phyloP scores from a whole-genome alignment of 2,113 vertebrate species.

The Okapia johnstoni region DNA sequence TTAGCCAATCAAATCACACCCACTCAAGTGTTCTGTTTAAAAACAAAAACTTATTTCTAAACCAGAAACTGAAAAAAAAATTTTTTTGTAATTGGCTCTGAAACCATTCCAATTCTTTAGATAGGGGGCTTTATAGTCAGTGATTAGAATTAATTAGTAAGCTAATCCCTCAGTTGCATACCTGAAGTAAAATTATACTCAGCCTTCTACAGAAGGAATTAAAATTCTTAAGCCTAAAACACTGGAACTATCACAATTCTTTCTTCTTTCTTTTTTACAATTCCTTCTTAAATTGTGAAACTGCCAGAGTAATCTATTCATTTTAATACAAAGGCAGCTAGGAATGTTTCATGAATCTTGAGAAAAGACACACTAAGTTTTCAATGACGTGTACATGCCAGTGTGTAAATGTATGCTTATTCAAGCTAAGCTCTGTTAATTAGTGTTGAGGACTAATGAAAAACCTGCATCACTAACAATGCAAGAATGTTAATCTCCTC shows the following conservation, averaged over 20 bases:
- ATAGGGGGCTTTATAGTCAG: not conserved
- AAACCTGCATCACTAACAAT: not conserved
- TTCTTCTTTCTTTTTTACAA: not conserved
- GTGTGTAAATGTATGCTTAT: not conserved
- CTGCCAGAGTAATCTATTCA: not conserved
- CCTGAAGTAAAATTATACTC: slow-evolving; percentile 35
- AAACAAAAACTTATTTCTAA: slow-evolving; percentile 30
- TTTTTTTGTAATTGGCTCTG: not conserved
- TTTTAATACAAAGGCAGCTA: slow-evolving; percentile 26
- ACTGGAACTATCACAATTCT: slow-evolving; percentile 11
- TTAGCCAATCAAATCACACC: slow-evolving; percentile 9
- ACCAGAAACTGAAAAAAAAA: slow-evolving; percentile 25
- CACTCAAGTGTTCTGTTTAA: slow-evolving; percentile 2
- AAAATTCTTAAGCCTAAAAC: slow-evolving; percentile 28
- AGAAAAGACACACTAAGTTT: slow-evolving; percentile 15
- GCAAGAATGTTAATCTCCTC: slow-evolving; percentile 18
- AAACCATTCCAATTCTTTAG: slow-evolving; percentile 4
- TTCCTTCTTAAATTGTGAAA: slow-evolving; percentile 33
- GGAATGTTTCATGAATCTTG: not conserved
- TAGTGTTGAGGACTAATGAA: not conserved
- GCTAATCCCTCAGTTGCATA: not conserved
- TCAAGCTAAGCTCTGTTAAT: not conserved
- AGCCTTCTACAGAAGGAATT: not conserved
- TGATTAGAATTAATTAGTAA: slow-evolving; percentile 40
- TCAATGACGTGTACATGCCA: not conserved